A percentile compares a stretch with the other conserved stretches of the same genome.
phyloP scores from a whole-genome alignment of 2,888 invertebrate genomes.

The Nomada fucata region DNA sequence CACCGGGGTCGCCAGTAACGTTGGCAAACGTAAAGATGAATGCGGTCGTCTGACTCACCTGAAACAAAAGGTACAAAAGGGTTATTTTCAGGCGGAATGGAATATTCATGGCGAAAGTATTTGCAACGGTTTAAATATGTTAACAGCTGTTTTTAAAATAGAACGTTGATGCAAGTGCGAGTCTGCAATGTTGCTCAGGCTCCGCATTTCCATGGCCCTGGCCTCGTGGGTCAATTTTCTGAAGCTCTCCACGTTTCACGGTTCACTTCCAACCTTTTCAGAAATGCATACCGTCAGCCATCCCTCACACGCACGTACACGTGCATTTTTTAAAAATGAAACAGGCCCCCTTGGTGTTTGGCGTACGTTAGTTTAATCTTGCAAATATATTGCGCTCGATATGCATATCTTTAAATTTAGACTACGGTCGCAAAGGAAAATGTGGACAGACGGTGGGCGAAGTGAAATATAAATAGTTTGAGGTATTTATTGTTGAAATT shows the following conservation, averaged over 20 bases:
- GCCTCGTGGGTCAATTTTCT: constrained; percentile 27
- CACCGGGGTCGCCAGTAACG: background rate
- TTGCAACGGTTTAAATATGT: background rate
- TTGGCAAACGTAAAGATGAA: background rate
- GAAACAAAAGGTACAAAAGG: constrained; percentile 2
- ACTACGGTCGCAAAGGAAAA: background rate
- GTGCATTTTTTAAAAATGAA: constrained; percentile 29
- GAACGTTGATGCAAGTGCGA: background rate
- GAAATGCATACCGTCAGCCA: constrained; percentile 37
- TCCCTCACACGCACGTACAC: constrained; percentile 2
- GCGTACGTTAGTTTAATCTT: background rate
- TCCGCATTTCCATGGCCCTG: constrained; percentile 12
- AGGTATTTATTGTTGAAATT: background rate
- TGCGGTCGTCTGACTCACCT: constrained; percentile 17
- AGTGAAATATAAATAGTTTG: background rate
- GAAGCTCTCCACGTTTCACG: constrained; percentile 20
- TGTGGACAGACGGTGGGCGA: background rate
- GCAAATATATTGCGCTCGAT: background rate
- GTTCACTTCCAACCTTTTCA: constrained; percentile 40
- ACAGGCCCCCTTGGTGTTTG: background rate
- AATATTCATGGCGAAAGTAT: constrained; percentile 4
- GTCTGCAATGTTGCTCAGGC: background rate
- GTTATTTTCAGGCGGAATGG: constrained; percentile 4
- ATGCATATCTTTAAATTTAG: background rate
- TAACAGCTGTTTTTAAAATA: constrained; percentile 14